These are phyloP conservation scores for Clistopyga incitator DNA, from an alignment of 2,888 invertebrate species.

Conservation along the genomic window DNA sequence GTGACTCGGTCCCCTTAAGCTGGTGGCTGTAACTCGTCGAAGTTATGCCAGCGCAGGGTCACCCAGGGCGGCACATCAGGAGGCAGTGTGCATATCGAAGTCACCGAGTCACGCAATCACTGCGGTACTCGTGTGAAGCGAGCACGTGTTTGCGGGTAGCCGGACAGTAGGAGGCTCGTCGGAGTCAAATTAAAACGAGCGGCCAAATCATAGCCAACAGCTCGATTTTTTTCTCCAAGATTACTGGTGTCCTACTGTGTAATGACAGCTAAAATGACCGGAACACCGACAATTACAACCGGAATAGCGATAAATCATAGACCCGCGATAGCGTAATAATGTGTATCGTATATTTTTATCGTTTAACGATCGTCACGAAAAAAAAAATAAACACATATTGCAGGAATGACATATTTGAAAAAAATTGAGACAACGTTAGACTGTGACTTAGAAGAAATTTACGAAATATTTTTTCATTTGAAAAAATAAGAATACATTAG, in stretches of 20 bases:
- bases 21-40: constrained; percentile 17
- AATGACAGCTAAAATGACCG: constrained; percentile 59
- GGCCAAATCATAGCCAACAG: constrained; percentile 69
- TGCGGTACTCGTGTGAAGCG: constrained; percentile 79
- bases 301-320: constrained; percentile 50
- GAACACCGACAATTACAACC: constrained; percentile 56
- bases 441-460: too few relatives aligned
- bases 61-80: constrained; percentile 45
- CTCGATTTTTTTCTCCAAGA: constrained; percentile 15
- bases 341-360: constrained; percentile 8
- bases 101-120: constrained; percentile 81
- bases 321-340: background rate
- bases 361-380: background rate
- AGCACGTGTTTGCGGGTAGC: constrained; percentile 78
- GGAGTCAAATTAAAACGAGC: constrained; percentile 77
- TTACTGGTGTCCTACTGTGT: constrained; percentile 30
- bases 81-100: constrained; percentile 69
- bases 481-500: too few relatives aligned
- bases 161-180: constrained; percentile 66
- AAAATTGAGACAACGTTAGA: too few relatives aligned
- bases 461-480: too few relatives aligned
- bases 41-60: constrained; percentile 1
- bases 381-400: constrained; percentile 4
- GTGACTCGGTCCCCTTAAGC: background rate
- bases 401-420: background rate